Evolutionary conservation across 2,797 vertebrate species (phyloP).

Genomic region (Falco novaeseelandiae): DNA sequence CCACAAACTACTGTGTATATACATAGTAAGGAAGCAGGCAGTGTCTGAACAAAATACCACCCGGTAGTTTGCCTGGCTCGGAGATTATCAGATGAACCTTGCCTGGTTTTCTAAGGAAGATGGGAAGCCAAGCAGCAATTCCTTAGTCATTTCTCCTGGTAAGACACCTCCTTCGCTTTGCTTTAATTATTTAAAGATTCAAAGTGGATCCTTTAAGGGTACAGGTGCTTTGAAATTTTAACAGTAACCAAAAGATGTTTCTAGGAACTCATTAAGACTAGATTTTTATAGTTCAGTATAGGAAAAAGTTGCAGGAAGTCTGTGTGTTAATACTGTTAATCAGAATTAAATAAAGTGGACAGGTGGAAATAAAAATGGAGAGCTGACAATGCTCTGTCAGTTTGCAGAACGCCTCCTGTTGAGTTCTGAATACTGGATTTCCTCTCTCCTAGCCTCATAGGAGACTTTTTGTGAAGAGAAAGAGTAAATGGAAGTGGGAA

Average conservation of each 20-base stretch:
- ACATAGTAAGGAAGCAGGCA: constrained; percentile 59
- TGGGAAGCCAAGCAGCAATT: constrained; percentile 23
- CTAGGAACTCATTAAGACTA: constrained; percentile 30
- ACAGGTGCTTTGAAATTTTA: constrained; percentile 40
- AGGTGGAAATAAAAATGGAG: neutral
- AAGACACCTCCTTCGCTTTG: constrained; percentile 15
- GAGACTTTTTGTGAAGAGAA: constrained; percentile 51
- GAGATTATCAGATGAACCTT: constrained; percentile 41
- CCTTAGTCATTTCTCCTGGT: constrained; percentile 18
- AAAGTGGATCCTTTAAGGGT: constrained; percentile 52
- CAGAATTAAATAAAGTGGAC: constrained; percentile 25
- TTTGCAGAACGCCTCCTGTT: constrained; percentile 2
- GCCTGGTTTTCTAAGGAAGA: constrained; percentile 30
- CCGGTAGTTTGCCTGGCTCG: constrained; percentile 24
- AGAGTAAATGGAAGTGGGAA: constrained; percentile 21
- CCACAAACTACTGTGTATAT: constrained; percentile 49
- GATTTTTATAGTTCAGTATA: neutral
- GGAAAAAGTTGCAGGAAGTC: constrained; percentile 42
- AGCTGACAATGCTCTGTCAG: constrained; percentile 8
- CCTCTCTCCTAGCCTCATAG: constrained; percentile 22
- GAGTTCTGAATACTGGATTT: constrained; percentile 35
- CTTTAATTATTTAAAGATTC: constrained; percentile 5
- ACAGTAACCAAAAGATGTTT: constrained; percentile 41
- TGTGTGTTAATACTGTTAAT: constrained; percentile 69
- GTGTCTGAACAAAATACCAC: constrained; percentile 30